phyloP scores from a whole-genome alignment of 1,140 invertebrate species.

The Coelopa frigida region DNA sequence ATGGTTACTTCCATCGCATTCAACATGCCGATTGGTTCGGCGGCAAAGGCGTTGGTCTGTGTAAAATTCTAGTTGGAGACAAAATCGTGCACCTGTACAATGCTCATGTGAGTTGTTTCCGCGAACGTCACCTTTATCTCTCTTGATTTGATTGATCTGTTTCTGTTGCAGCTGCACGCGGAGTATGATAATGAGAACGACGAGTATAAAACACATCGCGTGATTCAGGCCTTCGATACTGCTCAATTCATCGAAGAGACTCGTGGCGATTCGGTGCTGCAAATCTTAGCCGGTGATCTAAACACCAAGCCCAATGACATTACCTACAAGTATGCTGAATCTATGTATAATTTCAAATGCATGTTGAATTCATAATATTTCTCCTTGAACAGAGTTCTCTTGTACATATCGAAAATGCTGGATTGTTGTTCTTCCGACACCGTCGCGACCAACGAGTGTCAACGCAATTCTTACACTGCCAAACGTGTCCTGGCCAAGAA shows the following conservation, averaged over 20 bases:
- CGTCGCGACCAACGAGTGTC: conserved; percentile 69
- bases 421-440: conserved; percentile 46
- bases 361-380: conserved; percentile 8
- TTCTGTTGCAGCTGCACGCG: conserved; percentile 72
- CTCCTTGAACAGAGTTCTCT: conserved; percentile 27
- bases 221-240: conserved; percentile 88
- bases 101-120: conserved; percentile 87
- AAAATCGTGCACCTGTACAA: conserved; percentile 77
- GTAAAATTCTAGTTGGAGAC: conserved; percentile 61
- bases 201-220: conserved; percentile 82
- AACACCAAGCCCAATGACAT: conserved; percentile 84
- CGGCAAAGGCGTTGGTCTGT: conserved; percentile 92
- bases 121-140: not conserved
- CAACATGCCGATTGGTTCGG: conserved; percentile 98
- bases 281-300: conserved; percentile 85
- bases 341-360: not conserved
- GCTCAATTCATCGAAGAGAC: conserved; percentile 88
- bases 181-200: conserved; percentile 81
- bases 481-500: conserved; percentile 47
- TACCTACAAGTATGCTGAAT: conserved; percentile 57
- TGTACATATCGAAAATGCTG: conserved; percentile 42
- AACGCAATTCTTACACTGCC: conserved; percentile 75
- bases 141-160: not conserved
- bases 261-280: conserved; percentile 65
- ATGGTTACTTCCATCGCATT: conserved; percentile 94